phyloP scores from a whole-genome alignment of 2,113 vertebrate genomes.

The Ardeotis arabs region DNA sequence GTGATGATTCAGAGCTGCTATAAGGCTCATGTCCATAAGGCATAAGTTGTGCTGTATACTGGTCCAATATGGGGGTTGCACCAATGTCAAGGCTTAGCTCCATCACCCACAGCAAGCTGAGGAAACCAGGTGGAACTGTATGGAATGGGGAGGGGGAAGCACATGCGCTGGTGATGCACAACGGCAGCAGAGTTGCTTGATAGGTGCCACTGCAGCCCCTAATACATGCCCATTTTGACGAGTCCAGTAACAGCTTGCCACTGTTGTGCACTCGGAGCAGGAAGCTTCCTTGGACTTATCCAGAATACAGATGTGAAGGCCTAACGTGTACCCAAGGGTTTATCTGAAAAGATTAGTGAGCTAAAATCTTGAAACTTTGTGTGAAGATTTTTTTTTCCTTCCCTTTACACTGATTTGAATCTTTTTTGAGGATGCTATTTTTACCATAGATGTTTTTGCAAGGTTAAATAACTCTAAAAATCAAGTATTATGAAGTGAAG shows the following conservation, averaged over 20 bases:
- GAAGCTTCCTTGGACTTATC: neutral
- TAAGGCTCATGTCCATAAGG: accelerated
- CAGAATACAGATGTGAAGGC: neutral
- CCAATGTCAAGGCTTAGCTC: neutral
- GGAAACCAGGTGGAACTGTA: neutral
- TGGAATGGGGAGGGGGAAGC: neutral
- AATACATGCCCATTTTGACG: accelerated
- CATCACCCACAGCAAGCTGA: neutral
- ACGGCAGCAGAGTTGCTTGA: neutral
- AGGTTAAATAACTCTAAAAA: neutral
- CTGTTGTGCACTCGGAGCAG: neutral
- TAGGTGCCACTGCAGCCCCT: neutral
- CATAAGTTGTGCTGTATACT: accelerated
- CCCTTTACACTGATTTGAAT: neutral
- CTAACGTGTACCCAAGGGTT: neutral
- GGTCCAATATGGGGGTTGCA: neutral
- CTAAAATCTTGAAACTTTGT: neutral
- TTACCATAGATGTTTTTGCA: neutral
- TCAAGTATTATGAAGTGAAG: neutral
- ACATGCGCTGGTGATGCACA: neutral
- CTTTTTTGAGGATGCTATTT: neutral
- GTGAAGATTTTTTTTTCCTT: neutral
- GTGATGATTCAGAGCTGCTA: neutral
- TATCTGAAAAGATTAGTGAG: neutral
- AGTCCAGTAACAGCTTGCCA: neutral